Evolutionary conservation across 2,113 vertebrate species (phyloP).

Genomic region (Alosa alosa): DNA sequence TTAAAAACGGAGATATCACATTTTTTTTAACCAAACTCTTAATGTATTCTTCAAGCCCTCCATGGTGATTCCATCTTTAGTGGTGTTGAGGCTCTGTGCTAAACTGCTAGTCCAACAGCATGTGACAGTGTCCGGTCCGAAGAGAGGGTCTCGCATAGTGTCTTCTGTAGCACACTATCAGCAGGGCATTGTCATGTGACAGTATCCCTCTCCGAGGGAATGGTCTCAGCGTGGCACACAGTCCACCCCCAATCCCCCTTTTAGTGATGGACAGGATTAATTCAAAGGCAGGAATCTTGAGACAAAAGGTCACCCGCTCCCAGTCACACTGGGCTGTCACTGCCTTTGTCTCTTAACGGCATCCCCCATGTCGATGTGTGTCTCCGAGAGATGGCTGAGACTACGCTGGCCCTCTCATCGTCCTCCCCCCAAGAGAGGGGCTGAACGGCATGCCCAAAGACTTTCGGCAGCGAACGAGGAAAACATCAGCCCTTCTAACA

Average conservation of each 20-base stretch:
- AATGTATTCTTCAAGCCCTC: no score
- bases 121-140: no score
- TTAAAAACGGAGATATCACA: no score
- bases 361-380: neutral
- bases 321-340: neutral
- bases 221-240: neutral
- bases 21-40: no score
- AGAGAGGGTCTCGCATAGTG: no score
- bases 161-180: no score
- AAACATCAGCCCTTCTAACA: neutral
- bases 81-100: neutral
- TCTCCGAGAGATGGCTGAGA: neutral
- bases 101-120: no score
- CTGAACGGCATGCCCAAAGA: neutral
- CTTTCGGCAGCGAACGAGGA: neutral
- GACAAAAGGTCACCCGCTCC: neutral
- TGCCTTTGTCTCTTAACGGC: neutral
- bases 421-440: neutral
- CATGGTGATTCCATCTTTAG: no score
- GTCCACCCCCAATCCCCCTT: neutral
- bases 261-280: neutral
- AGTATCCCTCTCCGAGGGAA: neutral
- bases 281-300: neutral
- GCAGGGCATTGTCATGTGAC: neutral
- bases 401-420: neutral